phyloP scores from a whole-genome alignment of 2,113 vertebrate species.

The Colistium nudipinnis region DNA sequence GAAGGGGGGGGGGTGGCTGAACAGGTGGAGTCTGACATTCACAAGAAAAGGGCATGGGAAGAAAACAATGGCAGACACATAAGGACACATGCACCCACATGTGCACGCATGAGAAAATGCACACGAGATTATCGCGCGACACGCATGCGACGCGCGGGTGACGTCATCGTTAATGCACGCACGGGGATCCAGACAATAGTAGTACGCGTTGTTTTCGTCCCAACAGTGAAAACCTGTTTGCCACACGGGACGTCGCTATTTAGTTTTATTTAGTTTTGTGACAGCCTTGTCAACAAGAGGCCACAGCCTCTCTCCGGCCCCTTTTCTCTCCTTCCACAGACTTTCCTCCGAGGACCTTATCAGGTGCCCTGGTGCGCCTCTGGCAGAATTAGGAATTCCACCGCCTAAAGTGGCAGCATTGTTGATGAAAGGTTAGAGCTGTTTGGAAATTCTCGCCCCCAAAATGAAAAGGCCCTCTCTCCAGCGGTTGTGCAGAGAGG shows the following conservation, averaged over 20 bases:
- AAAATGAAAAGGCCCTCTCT: slow-evolving; percentile 73
- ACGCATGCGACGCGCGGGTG: background rate
- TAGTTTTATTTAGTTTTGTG: slow-evolving; percentile 56
- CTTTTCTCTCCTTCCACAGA: slow-evolving; percentile 15
- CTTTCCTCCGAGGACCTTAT: slow-evolving; percentile 54
- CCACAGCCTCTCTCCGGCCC: slow-evolving; percentile 3
- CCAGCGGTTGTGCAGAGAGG: slow-evolving; percentile 61
- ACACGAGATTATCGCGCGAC: slow-evolving; percentile 8
- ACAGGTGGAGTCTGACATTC: slow-evolving; percentile 52
- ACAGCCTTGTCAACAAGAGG: slow-evolving; percentile 63
- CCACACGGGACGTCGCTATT: slow-evolving; percentile 32
- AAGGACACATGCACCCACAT: background rate
- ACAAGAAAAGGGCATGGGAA: slow-evolving; percentile 35
- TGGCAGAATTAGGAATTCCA: slow-evolving; percentile 70
- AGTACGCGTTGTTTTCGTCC: background rate
- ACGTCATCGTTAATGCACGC: background rate
- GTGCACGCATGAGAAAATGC: background rate
- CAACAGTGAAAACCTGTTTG: slow-evolving; percentile 42
- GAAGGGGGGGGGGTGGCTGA: slow-evolving; percentile 5
- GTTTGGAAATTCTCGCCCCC: slow-evolving; percentile 69
- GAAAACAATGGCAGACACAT: slow-evolving; percentile 21
- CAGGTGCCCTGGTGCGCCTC: slow-evolving; percentile 53
- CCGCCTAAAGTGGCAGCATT: slow-evolving; percentile 70
- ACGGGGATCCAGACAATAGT: background rate
- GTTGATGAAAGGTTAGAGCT: slow-evolving; percentile 79